Evolutionary conservation across 2,888 invertebrate genomes (phyloP).

Genomic region (Clistopyga incitator): DNA sequence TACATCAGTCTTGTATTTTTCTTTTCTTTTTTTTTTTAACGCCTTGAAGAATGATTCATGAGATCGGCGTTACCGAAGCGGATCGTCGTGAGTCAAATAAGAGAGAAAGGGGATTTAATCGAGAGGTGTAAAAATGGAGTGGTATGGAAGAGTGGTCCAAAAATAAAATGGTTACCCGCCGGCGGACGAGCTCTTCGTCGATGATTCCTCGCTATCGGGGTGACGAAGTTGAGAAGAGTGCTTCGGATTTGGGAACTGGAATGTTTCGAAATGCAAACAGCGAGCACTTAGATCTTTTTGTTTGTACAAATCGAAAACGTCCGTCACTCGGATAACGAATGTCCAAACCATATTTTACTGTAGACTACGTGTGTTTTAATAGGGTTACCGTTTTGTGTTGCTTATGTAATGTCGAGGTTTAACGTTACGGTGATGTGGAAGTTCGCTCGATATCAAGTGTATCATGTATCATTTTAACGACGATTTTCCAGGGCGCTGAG

Average conservation of each 20-base stretch:
- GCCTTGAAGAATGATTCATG: background rate
- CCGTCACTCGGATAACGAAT: background rate
- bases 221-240: conserved; percentile 32
- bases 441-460: background rate
- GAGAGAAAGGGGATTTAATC: conserved; percentile 27
- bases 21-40: background rate
- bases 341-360: background rate
- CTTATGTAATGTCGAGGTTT: conserved; percentile 41
- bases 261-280: background rate
- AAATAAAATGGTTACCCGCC: conserved; percentile 63
- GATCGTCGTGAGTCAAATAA: conserved; percentile 17
- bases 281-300: background rate
- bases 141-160: conserved; percentile 57
- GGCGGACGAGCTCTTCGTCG: conserved; percentile 56
- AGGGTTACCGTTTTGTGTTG: conserved; percentile 22
- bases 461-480: conserved; percentile 51
- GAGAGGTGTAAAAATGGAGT: conserved; percentile 32
- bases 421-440: conserved; percentile 21
- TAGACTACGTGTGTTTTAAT: background rate
- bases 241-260: conserved; percentile 9
- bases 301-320: background rate
- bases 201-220: conserved; percentile 3
- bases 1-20: too few species aligned
- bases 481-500: conserved; percentile 92
- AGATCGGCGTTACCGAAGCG: background rate